phyloP scores from a whole-genome alignment of 2,797 vertebrate species.

The Paratrypauchen microcephalus region DNA sequence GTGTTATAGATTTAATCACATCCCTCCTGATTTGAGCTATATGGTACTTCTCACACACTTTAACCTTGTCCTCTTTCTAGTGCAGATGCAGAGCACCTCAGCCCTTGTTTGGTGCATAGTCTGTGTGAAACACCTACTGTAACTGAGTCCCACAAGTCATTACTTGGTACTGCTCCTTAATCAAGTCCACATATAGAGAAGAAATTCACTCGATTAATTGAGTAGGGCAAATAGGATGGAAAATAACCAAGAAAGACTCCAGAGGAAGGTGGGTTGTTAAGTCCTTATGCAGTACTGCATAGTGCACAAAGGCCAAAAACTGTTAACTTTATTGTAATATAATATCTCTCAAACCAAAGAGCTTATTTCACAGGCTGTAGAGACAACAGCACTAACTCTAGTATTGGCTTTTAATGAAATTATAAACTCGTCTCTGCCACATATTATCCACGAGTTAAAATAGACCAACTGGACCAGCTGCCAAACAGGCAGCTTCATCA shows the following conservation, averaged over 20 bases:
- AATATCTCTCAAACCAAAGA: background rate
- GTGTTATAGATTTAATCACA: background rate
- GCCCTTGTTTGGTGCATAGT: slow-evolving; percentile 5
- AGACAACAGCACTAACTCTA: background rate
- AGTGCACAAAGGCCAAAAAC: background rate
- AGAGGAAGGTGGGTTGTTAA: slow-evolving; percentile 9
- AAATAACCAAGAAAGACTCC: background rate
- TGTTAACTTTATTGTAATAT: background rate
- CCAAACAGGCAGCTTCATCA: no score
- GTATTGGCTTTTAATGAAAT: background rate
- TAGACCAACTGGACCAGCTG: no score
- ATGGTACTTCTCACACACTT: background rate
- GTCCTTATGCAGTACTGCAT: background rate
- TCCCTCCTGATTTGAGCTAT: background rate
- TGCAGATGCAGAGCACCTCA: background rate
- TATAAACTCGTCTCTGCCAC: background rate
- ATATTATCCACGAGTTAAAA: no score
- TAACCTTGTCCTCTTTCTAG: background rate
- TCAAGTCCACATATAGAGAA: slow-evolving; percentile 15
- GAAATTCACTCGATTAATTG: slow-evolving; percentile 21
- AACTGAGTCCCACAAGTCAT: slow-evolving; percentile 5
- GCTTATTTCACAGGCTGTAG: background rate
- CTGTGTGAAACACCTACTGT: background rate
- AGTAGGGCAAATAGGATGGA: slow-evolving; percentile 4
- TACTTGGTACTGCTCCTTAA: slow-evolving; percentile 9